Conservation (phyloP, 2,797 vertebrate species). For the Corythornis leucogaster region DNA sequence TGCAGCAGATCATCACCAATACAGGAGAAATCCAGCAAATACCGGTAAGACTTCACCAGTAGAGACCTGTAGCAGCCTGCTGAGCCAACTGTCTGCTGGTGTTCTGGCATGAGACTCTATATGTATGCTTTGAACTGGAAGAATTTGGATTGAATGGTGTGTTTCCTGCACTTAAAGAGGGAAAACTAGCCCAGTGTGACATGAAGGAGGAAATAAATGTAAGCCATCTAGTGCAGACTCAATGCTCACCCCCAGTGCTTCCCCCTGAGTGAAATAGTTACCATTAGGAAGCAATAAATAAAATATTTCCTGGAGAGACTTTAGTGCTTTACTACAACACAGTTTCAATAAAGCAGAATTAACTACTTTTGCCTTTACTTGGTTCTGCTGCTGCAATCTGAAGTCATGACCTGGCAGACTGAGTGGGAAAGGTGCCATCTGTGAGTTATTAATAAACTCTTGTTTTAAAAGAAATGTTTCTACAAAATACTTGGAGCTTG, state of each 20-base stretch:
- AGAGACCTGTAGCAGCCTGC: fast-evolving
- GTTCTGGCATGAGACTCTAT: background rate
- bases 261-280: background rate
- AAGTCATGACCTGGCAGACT: slow-evolving; percentile 14
- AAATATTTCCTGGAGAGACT: background rate
- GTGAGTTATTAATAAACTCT: slow-evolving; percentile 29
- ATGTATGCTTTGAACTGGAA: background rate
- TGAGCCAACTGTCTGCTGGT: background rate
- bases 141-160: slow-evolving; percentile 33
- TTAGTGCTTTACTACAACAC: background rate
- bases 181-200: background rate
- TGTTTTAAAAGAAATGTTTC: background rate
- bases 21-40: slow-evolving; percentile 98
- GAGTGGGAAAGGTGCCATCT: slow-evolving; percentile 29
- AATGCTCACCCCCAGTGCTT: background rate
- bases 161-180: background rate
- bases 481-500: background rate
- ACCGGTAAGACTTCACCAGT: slow-evolving; percentile 72
- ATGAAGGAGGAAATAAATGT: background rate
- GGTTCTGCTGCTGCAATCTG: slow-evolving; percentile 25
- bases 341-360: background rate
- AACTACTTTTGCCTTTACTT: slow-evolving; percentile 24
- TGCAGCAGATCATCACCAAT: slow-evolving; percentile 99
- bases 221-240: background rate
- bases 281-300: background rate